Conservation (phyloP, 2,113 vertebrate genomes). For the Menidia beryllina region DNA sequence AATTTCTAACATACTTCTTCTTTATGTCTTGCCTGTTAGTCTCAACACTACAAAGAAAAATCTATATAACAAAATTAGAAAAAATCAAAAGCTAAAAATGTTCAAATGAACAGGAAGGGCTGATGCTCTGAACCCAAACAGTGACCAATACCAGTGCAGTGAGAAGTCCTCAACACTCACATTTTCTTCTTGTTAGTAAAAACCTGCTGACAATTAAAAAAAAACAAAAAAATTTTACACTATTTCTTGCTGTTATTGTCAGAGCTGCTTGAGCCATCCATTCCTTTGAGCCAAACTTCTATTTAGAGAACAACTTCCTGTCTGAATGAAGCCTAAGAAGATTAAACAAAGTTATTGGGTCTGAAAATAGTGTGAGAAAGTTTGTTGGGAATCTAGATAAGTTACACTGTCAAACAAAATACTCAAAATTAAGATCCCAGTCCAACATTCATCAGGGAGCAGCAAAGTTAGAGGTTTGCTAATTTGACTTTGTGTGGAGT, state of each 20-base stretch:
- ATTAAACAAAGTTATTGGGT: constrained; percentile 68
- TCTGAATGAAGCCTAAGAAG: constrained; percentile 69
- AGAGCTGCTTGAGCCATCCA: constrained; percentile 21
- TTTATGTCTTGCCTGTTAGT: neutral
- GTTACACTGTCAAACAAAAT: neutral
- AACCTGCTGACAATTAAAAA: neutral
- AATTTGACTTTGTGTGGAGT: constrained; percentile 6
- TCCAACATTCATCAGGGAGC: constrained; percentile 2
- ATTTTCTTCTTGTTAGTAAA: neutral
- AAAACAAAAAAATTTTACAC: neutral
- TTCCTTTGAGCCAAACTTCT: constrained; percentile 51
- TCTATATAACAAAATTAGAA: neutral
- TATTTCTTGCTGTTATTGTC: constrained; percentile 13
- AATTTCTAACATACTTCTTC: neutral
- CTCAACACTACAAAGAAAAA: neutral
- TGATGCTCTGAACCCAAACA: neutral
- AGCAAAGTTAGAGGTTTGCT: neutral
- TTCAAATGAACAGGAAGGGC: constrained; percentile 1
- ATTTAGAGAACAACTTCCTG: constrained; percentile 62
- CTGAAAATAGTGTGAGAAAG: constrained; percentile 58
- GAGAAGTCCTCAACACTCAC: neutral
- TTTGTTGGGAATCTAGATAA: constrained; percentile 38
- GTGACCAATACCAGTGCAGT: neutral
- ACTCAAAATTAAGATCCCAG: neutral
- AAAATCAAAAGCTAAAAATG: neutral